A percentile compares a stretch with the other conserved stretches of the same genome.
Conservation (phyloP, 2,888 invertebrate species). For the Eilema caniola region DNA sequence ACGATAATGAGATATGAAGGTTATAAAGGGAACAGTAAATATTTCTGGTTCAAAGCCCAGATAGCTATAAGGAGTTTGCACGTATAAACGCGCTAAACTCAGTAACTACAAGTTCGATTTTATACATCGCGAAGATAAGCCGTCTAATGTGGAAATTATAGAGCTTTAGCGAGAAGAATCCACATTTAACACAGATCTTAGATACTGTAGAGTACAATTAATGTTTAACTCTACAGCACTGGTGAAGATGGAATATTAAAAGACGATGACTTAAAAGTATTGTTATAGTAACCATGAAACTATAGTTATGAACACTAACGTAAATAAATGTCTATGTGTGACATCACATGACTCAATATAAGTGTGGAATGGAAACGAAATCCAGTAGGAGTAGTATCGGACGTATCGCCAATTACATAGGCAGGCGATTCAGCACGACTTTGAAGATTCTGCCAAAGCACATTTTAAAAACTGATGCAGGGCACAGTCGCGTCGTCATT, state of each 20-base stretch:
- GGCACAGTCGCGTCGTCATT: neutral
- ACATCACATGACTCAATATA: neutral
- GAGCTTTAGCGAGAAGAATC: no score
- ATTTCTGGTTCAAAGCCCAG: no score
- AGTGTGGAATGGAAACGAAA: neutral
- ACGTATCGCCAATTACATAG: neutral
- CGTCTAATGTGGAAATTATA: no score
- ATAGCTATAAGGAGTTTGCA: no score
- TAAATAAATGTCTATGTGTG: neutral
- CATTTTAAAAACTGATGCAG: neutral
- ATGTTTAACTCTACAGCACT: neutral
- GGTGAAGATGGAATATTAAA: neutral
- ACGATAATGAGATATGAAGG: no score
- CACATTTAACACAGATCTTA: no score
- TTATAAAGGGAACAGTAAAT: no score
- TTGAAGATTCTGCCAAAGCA: slow-evolving; percentile 4
- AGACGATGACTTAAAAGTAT: no score
- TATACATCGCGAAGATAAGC: no score
- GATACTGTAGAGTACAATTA: no score
- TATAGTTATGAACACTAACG: neutral
- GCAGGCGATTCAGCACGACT: neutral
- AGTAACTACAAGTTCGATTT: no score
- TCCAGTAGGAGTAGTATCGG: neutral
- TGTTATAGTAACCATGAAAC: neutral
- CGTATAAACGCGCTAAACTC: no score